phyloP scores from a whole-genome alignment of 2,797 vertebrate genomes.

The Parambassis ranga region DNA sequence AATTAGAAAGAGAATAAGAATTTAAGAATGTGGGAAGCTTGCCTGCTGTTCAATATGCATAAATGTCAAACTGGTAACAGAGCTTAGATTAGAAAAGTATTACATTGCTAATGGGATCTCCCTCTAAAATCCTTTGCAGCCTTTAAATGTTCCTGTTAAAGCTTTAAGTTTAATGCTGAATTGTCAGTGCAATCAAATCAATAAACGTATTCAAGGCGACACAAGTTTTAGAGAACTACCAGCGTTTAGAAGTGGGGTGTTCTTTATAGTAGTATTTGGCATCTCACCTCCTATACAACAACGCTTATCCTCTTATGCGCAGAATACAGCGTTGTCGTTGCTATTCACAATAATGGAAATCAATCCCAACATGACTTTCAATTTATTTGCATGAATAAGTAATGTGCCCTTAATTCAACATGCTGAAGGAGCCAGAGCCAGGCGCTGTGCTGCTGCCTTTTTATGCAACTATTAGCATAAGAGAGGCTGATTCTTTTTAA shows the following conservation, averaged over 20 bases:
- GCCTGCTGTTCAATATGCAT: not conserved
- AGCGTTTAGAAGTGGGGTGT: constrained; percentile 2
- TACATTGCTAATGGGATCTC: not conserved
- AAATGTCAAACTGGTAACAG: constrained; percentile 2
- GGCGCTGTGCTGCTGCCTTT: constrained; percentile 41
- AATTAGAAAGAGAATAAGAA: constrained; percentile 8
- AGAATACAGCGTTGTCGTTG: constrained; percentile 64
- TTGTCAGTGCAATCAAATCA: constrained; percentile 15
- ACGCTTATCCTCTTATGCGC: constrained; percentile 39
- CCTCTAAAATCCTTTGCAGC: not conserved
- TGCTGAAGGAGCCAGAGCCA: constrained; percentile 57
- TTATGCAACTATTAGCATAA: constrained; percentile 77
- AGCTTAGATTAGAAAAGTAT: constrained; percentile 10
- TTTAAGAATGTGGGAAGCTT: not conserved
- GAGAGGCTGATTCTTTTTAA: constrained; percentile 77
- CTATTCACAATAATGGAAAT: constrained; percentile 76
- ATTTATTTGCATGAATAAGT: constrained; percentile 83
- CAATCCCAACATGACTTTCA: constrained; percentile 79
- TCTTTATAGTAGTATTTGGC: constrained; percentile 40
- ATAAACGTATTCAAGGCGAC: constrained; percentile 13
- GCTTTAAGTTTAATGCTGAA: constrained; percentile 4
- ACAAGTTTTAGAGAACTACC: not conserved
- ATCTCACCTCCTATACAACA: constrained; percentile 58
- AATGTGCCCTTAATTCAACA: constrained; percentile 75
- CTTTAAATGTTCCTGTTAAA: constrained; percentile 5